Base-by-base conservation (phyloP, 2,113 vertebrate species). In the Mionectes macconnelli region DNA sequence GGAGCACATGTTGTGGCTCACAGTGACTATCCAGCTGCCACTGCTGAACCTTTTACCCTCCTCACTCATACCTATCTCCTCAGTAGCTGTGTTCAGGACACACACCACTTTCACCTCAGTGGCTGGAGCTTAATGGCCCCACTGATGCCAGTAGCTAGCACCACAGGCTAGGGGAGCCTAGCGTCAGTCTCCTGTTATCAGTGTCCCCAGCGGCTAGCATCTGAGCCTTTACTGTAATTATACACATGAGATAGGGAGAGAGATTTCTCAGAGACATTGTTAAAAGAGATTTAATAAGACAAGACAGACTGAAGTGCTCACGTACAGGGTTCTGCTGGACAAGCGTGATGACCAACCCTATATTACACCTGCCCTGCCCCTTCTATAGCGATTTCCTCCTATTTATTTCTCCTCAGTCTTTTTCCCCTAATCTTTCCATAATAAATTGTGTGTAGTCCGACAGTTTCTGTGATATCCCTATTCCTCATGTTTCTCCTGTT, bases 1-100 rank as follows among this genome's bases (percentile, higher is more conserved):
- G n/a, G n/a, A n/a, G n/a, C 3, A 12, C 27, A 19, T 0, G 7
- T 35, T 42, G 20, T 57, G 27, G 39, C 7, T 21, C 5, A 3
- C 2, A 3, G 28, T 27, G 31, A 37, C 1, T 2, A 12, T 44
- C 13, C n/a, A 80, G 37, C 5, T 4, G 0, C 3, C 2, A 3
- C 7, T 0, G 0, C 40, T 39, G 27, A 87, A 4, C 2, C 20
- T 4, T 24, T 87, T 31, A 20, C 5, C 35, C 10, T 4, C 16
- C 55, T 80, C 14, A 25, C 16, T 45, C 39, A 73, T 0, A 1
- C 7, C 28, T 2, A 0, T 45, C 10, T 15, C 14, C 28, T 53
- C 5, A 11, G 21, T 5, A 30, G 11, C 24, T 49, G 21, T 14
- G 49, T 84, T 72, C 59, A 57, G 39, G 33, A 37, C 33, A 59